Evolutionary conservation across 2,888 invertebrate genomes (phyloP).

Genomic region (Drosophila formosana): DNA sequence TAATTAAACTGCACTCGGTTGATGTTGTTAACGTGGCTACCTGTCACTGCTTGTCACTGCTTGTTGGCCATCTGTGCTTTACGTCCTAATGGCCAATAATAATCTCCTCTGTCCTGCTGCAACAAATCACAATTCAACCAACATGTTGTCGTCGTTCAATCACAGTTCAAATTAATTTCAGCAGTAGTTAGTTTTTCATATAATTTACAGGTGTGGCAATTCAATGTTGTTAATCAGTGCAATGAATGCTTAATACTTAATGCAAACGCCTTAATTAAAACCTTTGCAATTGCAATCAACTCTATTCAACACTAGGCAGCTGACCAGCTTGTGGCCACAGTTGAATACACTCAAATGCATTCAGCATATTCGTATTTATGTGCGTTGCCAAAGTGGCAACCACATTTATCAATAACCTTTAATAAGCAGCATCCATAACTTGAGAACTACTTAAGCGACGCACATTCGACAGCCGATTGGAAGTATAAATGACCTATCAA

Average conservation of each 20-base stretch:
- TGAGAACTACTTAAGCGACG: slow-evolving; percentile 16
- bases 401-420: slow-evolving; percentile 17
- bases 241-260: not conserved
- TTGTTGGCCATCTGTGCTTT: slow-evolving; percentile 43
- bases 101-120: slow-evolving; percentile 31
- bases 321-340: not conserved
- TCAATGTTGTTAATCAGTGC: slow-evolving; percentile 2
- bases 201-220: not conserved
- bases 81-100: slow-evolving; percentile 47
- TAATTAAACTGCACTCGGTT: slow-evolving; percentile 74
- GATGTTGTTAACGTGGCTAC: slow-evolving; percentile 58
- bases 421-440: slow-evolving; percentile 27
- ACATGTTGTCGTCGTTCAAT: not conserved
- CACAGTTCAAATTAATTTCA: not conserved
- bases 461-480: slow-evolving; percentile 32
- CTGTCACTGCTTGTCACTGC: slow-evolving; percentile 48
- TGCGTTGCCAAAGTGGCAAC: not conserved
- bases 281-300: not conserved
- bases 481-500: slow-evolving; percentile 32
- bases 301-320: not conserved
- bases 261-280: not conserved
- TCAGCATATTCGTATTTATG: not conserved
- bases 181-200: not conserved
- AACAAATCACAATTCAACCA: slow-evolving; percentile 20
- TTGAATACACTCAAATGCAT: not conserved